A percentile compares a stretch with the other conserved stretches of the same genome.
Evolutionary conservation across 2,797 vertebrate genomes (phyloP).

Genomic region (Enteromius radiatus): DNA sequence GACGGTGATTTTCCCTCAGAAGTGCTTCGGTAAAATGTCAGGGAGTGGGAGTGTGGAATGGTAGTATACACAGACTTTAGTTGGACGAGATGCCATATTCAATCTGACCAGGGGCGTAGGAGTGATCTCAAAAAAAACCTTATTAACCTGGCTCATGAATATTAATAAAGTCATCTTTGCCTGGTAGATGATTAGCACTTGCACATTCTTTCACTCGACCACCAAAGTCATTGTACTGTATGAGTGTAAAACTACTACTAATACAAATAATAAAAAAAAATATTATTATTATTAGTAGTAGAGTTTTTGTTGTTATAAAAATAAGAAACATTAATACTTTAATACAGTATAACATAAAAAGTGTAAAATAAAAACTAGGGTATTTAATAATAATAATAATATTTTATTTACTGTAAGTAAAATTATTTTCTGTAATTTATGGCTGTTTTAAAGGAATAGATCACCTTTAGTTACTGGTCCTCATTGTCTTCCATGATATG

Average conservation of each 20-base stretch:
- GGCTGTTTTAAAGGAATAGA: background rate
- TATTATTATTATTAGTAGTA: no score
- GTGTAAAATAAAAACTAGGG: no score
- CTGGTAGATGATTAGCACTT: background rate
- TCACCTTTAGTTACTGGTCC: no score
- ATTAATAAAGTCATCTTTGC: conserved; percentile 31
- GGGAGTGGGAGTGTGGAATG: background rate
- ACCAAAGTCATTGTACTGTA: background rate
- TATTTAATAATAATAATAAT: no score
- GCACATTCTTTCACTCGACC: background rate
- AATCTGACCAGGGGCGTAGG: conserved; percentile 28
- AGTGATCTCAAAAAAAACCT: conserved; percentile 24
- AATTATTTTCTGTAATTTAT: background rate
- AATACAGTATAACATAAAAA: no score
- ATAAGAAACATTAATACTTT: no score
- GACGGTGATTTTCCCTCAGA: conserved; percentile 7
- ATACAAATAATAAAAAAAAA: no score
- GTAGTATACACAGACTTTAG: background rate
- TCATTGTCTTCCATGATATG: no score
- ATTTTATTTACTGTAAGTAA: background rate
- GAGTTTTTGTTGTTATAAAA: no score
- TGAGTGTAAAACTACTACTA: background rate
- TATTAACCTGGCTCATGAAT: conserved; percentile 35
- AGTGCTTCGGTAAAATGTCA: background rate
- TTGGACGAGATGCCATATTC: conserved; percentile 11